Evolutionary conservation across 2,797 vertebrate species (phyloP), one percentile per base, ranked within the genome.

Genomic region (Clarias fuscus): DNA sequence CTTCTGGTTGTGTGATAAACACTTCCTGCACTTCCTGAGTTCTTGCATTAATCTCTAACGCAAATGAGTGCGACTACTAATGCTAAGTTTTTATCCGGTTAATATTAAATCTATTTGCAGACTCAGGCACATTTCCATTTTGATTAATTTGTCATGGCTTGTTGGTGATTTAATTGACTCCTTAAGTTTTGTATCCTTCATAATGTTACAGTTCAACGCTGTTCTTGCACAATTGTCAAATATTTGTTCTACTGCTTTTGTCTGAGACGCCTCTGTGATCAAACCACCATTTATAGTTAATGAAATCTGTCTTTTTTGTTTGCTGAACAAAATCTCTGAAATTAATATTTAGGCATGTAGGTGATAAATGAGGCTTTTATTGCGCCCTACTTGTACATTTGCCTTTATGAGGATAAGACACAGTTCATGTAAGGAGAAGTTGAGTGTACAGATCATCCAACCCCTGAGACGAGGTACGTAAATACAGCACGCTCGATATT

Each of bases 291-390:
- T 22, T 7, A 8, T 20, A 37, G 3, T 70, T 70, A 40, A 37
- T 70, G 17, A 70, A 70, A 37, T 7, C 17, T 70, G 68, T 1
- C 40, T 11, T 33, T 61, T 5, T 59, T 84, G 72, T 65, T 72
- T 77, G 73, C 43, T 53, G 14, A 84, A 14, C 59, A 58, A 56
- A n/a, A 53, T 20, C 62, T 22, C 27, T 77, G 61, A 84, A 84
- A 77, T 84, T 67, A 85, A 77, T 78, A 64, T 85, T 85, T 78
- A 77, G 65, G 64, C 84, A n/a, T 58, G 20, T 8, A 20, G 18
- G 8, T 71, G 18, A 40, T 71, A 71, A 37, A 71, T 37, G 8
- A 71, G 17, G 67, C 15, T 33, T 33, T 70, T 68, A 17, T 68
- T 33, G 6, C 10, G 48, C 10, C 48, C 48, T 48, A 48, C 30